A percentile compares a stretch with the other conserved stretches of the same genome.
phyloP scores from a whole-genome alignment of 2,888 invertebrate species.

The Orthosia incerta region DNA sequence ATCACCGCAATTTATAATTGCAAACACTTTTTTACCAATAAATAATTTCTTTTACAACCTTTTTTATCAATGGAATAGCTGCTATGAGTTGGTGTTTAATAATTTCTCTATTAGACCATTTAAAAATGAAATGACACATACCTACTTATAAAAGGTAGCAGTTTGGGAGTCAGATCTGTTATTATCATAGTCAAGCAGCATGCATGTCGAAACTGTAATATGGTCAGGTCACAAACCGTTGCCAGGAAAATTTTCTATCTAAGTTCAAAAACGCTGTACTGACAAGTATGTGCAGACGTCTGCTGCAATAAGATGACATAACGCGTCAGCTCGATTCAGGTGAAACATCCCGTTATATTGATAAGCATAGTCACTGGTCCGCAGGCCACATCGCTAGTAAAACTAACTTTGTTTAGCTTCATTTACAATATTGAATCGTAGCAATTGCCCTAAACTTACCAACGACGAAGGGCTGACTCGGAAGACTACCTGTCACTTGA shows the following conservation, averaged over 20 bases:
- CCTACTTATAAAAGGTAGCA: conserved; percentile 13
- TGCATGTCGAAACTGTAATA: conserved; percentile 40
- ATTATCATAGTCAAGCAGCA: conserved; percentile 11
- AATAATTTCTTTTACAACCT: conserved; percentile 3
- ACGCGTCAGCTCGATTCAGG: neutral
- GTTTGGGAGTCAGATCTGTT: conserved; percentile 37
- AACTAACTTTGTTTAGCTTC: neutral
- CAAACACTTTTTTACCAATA: conserved; percentile 19
- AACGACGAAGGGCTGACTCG: no score
- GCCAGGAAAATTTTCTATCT: neutral
- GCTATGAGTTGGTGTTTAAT: conserved; percentile 18
- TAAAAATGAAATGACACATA: conserved; percentile 2
- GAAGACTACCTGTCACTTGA: no score
- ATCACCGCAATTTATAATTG: conserved; percentile 42
- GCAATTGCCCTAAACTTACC: neutral
- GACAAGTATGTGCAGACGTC: neutral
- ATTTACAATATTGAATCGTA: no score
- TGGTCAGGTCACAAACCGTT: neutral
- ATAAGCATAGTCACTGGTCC: neutral
- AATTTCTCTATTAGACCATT: conserved; percentile 4
- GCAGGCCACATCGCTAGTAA: neutral
- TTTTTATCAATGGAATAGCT: conserved; percentile 7
- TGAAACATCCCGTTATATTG: neutral
- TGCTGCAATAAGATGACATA: neutral
- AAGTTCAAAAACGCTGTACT: neutral